Conservation (phyloP, 2,113 vertebrate genomes). For the Malurus melanocephalus region DNA sequence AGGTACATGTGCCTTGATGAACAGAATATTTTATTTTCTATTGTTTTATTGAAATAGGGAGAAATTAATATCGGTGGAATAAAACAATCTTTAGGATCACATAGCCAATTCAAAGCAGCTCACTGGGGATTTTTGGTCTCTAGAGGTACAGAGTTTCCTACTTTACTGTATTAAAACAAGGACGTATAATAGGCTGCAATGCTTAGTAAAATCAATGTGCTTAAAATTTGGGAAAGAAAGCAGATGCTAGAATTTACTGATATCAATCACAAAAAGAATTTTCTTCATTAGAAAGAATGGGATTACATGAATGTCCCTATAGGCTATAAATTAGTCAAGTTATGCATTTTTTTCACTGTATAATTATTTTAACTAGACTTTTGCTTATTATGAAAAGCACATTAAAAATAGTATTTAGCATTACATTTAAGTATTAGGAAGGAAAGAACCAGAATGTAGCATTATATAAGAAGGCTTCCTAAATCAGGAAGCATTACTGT, state of each 20-base stretch:
- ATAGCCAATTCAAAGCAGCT: constrained; percentile 20
- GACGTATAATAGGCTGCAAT: background rate
- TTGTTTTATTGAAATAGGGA: constrained; percentile 26
- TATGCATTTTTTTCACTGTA: background rate
- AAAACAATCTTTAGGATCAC: constrained; percentile 23
- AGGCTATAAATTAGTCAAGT: background rate
- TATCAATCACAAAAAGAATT: background rate
- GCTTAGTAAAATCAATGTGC: constrained; percentile 11
- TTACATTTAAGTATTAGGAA: constrained; percentile 30
- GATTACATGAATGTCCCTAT: background rate
- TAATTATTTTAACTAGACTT: constrained; percentile 23
- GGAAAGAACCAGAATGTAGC: background rate
- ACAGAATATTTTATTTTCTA: constrained; percentile 35
- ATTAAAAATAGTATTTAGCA: constrained; percentile 37
- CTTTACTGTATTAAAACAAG: background rate
- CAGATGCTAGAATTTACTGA: background rate
- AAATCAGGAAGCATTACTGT: constrained; percentile 26
- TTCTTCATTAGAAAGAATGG: background rate
- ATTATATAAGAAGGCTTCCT: constrained; percentile 14
- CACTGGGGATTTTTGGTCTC: constrained; percentile 17
- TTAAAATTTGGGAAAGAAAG: constrained; percentile 1
- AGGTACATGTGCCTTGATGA: constrained; percentile 39
- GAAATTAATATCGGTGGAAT: constrained; percentile 36
- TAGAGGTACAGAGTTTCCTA: background rate
- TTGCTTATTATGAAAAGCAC: constrained; percentile 6